These are phyloP conservation scores for Gallinago paraguaiae DNA, from an alignment of 2,113 vertebrate genomes.

Conservation along the genomic window DNA sequence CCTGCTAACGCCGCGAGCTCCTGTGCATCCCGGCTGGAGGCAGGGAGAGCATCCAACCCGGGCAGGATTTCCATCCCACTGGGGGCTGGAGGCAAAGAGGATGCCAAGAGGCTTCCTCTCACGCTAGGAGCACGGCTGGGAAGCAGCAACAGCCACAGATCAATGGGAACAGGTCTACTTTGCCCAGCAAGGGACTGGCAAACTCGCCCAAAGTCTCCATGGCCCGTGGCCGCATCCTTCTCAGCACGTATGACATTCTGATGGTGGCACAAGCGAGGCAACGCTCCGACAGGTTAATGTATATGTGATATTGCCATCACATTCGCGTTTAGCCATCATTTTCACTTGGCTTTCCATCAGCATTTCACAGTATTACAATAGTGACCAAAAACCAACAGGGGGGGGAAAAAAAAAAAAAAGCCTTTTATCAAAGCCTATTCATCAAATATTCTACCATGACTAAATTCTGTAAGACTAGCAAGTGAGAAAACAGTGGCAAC, in stretches of 20 bases:
- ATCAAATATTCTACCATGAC: conserved; percentile 26
- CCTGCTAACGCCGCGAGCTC: not conserved
- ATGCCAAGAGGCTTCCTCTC: not conserved
- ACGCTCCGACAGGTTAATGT: not conserved
- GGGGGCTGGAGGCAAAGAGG: not conserved
- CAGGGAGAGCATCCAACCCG: not conserved
- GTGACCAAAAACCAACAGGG: not conserved
- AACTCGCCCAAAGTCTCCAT: not conserved
- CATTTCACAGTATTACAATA: conserved; percentile 29
- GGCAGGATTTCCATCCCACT: not conserved
- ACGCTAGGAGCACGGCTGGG: not conserved
- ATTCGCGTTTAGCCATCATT: not conserved
- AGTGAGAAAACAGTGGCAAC: conserved; percentile 43
- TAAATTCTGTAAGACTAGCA: conserved; percentile 40
- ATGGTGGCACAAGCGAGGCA: rapidly evolving
- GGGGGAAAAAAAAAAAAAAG: not conserved
- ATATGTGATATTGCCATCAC: not conserved
- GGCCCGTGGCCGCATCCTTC: not conserved
- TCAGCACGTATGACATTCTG: not conserved
- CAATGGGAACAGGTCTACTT: not conserved
- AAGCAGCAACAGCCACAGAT: not conserved
- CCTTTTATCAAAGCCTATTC: conserved; percentile 26
- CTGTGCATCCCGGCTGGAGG: not conserved
- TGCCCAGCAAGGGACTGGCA: not conserved
- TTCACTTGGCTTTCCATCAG: conserved; percentile 14